A percentile compares a stretch with the other conserved stretches of the same genome.
Conservation (phyloP, 1,140 invertebrate genomes). For the Drosophila lowei region DNA sequence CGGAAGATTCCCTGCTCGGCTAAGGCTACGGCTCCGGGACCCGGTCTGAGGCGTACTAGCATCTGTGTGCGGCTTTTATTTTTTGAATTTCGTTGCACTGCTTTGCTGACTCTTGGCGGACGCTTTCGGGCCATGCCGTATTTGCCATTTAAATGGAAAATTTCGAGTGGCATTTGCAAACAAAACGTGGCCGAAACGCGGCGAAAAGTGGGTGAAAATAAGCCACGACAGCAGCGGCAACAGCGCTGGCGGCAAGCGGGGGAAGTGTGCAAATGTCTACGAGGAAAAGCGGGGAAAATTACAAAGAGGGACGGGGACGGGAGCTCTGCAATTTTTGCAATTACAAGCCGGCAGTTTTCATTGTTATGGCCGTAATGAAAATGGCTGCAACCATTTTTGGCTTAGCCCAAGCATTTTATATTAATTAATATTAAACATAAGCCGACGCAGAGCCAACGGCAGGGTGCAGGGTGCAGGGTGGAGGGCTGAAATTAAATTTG, state of each 20-base stretch:
- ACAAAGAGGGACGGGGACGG: constrained; percentile 15
- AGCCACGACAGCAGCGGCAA: constrained; percentile 33
- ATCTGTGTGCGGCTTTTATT: constrained; percentile 17
- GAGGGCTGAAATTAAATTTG: constrained; percentile 53
- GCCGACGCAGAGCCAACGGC: constrained; percentile 4
- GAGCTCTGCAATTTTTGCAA: constrained; percentile 66
- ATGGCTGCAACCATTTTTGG: constrained; percentile 64
- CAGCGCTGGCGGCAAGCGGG: neutral
- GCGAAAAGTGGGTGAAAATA: constrained; percentile 72
- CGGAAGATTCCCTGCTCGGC: constrained; percentile 13
- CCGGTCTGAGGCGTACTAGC: constrained; percentile 27
- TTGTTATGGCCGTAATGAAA: constrained; percentile 76
- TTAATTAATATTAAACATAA: constrained; percentile 77
- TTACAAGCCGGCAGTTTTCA: constrained; percentile 68
- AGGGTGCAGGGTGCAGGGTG: neutral
- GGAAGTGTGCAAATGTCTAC: constrained; percentile 35
- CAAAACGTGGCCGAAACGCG: constrained; percentile 66
- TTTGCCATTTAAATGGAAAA: constrained; percentile 73
- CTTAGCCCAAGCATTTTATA: constrained; percentile 70
- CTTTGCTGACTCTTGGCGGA: constrained; percentile 18
- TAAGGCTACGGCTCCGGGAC: too few relatives aligned
- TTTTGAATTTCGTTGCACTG: constrained; percentile 28
- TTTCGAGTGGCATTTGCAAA: constrained; percentile 68
- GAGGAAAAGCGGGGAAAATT: constrained; percentile 34
- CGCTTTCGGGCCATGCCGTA: constrained; percentile 32